Evolutionary conservation across 2,888 invertebrate species (phyloP).

Genomic region (Papilio demoleus): DNA sequence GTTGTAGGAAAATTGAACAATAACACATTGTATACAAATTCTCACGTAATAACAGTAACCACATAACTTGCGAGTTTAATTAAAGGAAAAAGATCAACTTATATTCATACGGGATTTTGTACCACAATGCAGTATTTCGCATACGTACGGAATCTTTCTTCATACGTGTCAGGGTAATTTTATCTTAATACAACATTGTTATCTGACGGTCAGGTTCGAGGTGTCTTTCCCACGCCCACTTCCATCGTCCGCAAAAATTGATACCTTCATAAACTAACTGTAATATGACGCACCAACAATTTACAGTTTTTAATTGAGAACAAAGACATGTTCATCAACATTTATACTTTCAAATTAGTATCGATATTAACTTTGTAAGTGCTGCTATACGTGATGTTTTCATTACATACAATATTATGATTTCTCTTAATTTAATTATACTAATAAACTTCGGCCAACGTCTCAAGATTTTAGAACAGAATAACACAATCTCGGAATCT

Average conservation of each 20-base stretch:
- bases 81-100: not conserved
- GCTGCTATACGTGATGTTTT: not conserved
- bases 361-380: not conserved
- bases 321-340: not conserved
- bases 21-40: conserved; percentile 7
- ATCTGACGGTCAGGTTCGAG: conserved; percentile 10
- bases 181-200: conserved; percentile 8
- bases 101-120: not conserved
- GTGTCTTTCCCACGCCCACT: not conserved
- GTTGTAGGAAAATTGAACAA: not conserved
- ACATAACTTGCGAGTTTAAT: not conserved
- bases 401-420: not conserved
- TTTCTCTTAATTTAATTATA: not conserved
- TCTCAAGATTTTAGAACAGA: not conserved
- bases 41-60: not conserved
- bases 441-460: not conserved
- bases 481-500: not conserved
- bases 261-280: not conserved
- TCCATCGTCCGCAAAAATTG: not conserved
- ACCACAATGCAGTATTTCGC: not conserved
- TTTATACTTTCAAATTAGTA: not conserved
- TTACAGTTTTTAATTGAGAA: conserved; percentile 6
- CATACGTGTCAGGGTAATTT: not conserved
- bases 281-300: not conserved
- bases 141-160: not conserved